phyloP scores from a whole-genome alignment of 2,113 vertebrate genomes.

The Conger conger region DNA sequence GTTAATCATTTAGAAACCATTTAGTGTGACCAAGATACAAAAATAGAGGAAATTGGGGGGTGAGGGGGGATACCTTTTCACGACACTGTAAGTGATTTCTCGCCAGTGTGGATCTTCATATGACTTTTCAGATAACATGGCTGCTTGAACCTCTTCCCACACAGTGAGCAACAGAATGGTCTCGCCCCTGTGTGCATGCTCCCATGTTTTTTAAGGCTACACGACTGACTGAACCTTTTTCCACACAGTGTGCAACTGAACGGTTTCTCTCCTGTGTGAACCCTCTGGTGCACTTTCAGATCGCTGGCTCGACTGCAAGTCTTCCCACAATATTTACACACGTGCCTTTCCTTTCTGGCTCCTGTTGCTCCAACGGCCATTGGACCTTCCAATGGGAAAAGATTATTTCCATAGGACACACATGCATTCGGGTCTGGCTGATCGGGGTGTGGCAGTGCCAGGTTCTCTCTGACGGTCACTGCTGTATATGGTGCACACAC shows the following conservation, averaged over 20 bases:
- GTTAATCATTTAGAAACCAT: too few relatives aligned
- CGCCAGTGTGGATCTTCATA: too few relatives aligned
- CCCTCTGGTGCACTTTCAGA: not conserved
- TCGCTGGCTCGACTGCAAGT: not conserved
- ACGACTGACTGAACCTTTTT: slow-evolving; percentile 51
- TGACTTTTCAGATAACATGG: slow-evolving; percentile 14
- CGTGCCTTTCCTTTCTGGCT: not conserved
- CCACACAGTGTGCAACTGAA: slow-evolving; percentile 51
- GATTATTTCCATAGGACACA: not conserved
- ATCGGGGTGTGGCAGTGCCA: not conserved
- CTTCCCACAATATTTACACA: slow-evolving; percentile 10
- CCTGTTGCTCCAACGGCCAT: not conserved
- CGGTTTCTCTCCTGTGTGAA: slow-evolving; percentile 31
- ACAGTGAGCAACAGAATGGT: slow-evolving; percentile 8
- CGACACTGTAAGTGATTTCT: not conserved
- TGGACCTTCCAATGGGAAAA: not conserved
- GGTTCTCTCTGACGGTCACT: not conserved
- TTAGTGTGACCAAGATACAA: too few relatives aligned
- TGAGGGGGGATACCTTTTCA: too few relatives aligned
- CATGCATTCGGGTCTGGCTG: not conserved
- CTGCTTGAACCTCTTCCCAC: not conserved
- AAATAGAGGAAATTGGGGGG: too few relatives aligned
- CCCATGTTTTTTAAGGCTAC: slow-evolving; percentile 50
- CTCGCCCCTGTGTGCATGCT: slow-evolving; percentile 16
- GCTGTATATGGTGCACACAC: not conserved